Percentiles rank a stretch among this genome's conserved stretches.
These are phyloP conservation scores for Cacoxenus indagator DNA, from an alignment of 2,888 invertebrate genomes.

Conservation along the genomic window DNA sequence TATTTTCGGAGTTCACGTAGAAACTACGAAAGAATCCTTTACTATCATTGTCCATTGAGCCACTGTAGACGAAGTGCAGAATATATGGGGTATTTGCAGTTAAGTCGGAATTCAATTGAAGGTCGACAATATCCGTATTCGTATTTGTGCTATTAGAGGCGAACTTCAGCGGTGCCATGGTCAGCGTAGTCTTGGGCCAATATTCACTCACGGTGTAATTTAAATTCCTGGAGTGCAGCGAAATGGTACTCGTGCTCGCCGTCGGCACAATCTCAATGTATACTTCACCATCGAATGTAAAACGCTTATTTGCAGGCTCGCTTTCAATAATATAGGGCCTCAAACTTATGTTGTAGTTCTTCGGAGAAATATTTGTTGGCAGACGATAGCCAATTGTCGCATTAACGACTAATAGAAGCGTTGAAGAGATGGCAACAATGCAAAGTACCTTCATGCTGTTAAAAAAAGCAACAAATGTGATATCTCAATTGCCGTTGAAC, in stretches of 20 bases:
- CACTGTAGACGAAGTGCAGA: slow-evolving; percentile 71
- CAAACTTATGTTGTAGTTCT: slow-evolving; percentile 73
- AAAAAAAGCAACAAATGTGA: too few species aligned
- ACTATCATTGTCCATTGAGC: slow-evolving; percentile 73
- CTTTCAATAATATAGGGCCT: slow-evolving; percentile 72
- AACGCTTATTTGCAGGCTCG: slow-evolving; percentile 49
- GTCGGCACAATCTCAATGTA: slow-evolving; percentile 72
- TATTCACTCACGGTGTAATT: slow-evolving; percentile 44
- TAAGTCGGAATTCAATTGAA: slow-evolving; percentile 64
- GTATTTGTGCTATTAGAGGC: neutral
- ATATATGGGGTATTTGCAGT: slow-evolving; percentile 67
- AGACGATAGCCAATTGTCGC: slow-evolving; percentile 52
- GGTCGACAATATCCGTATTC: slow-evolving; percentile 60
- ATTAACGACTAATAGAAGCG: slow-evolving; percentile 43
- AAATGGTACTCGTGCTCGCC: slow-evolving; percentile 68
- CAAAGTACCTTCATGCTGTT: slow-evolving; percentile 43
- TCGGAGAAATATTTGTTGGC: slow-evolving; percentile 70
- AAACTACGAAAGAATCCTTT: slow-evolving; percentile 72
- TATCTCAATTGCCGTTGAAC: too few species aligned
- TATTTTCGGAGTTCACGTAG: slow-evolving; percentile 66
- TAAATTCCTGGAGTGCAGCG: slow-evolving; percentile 73
- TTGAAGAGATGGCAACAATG: slow-evolving; percentile 41
- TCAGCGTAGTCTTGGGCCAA: slow-evolving; percentile 38
- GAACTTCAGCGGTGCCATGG: slow-evolving; percentile 41
- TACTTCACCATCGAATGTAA: slow-evolving; percentile 67